Evolutionary conservation across 35 echinoderm and acorn worm genomes (phyloP).

Genomic region (Lytechinus variegatus): DNA sequence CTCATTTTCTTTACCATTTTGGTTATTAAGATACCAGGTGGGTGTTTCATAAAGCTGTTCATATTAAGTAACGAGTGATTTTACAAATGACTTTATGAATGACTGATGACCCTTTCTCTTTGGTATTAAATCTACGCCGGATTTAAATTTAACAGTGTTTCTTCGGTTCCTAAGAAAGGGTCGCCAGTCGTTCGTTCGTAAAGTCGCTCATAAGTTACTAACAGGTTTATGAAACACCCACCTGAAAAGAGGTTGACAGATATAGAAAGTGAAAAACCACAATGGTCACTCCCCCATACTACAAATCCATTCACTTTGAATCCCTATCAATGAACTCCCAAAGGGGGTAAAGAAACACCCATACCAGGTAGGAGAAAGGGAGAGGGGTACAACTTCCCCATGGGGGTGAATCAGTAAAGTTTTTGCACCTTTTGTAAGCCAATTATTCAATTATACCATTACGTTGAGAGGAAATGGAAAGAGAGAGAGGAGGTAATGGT

Average conservation of each 20-base stretch:
- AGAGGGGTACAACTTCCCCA: neutral
- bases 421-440: conserved; percentile 30
- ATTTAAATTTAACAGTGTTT: too few species aligned
- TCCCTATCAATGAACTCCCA: neutral
- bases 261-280: neutral
- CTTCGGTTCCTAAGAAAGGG: too few species aligned
- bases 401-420: neutral
- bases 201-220: too few species aligned
- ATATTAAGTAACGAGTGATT: too few species aligned
- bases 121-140: too few species aligned
- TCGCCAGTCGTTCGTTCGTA: too few species aligned
- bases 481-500: neutral
- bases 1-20: too few species aligned
- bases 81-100: too few species aligned
- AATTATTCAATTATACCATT: conserved; percentile 18
- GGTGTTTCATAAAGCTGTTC: too few species aligned
- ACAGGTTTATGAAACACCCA: too few species aligned
- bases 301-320: neutral
- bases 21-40: too few species aligned
- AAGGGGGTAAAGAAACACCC: neutral
- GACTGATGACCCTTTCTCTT: too few species aligned
- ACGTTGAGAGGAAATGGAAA: neutral
- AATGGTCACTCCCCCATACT: neutral
- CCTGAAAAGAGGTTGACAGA: neutral
- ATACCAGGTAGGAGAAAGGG: neutral